Base-by-base conservation (phyloP, 2,113 vertebrate genomes). In the Edolisoma coerulescens region DNA sequence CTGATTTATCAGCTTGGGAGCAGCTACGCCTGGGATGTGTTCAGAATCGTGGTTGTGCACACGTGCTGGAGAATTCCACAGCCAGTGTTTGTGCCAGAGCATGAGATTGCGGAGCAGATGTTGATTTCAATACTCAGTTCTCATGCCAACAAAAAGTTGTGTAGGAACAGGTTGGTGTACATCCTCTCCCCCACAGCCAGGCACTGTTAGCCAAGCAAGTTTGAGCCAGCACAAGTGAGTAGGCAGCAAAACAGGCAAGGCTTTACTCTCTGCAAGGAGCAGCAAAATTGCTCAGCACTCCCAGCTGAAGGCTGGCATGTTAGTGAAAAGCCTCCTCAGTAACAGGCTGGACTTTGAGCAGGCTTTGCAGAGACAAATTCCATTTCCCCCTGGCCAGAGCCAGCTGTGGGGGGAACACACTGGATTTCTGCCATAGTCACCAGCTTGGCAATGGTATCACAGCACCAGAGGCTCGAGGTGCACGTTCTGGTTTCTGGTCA, bases 301-400 rank as follows among this genome's bases (percentile, higher is more conserved):
- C 24, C 5, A 10, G 57, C 49, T 73, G 44, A 82, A 71, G 82
- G 79, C 70, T 88, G 95, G 61, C 18, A 9, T 9, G 86, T 11
- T 33, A n/a, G 42, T 28, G 37, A 90, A 88, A 88, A 69, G 23
- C 90, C 45, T 86, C 53, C 91, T 67, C 57, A 27, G 57, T 4
- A 56, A 85, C 7, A 1, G 22, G 76, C 85, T 95, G 92, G 86
- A 95, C 96, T 92, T 95, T 77, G 88, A 86, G 92, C 92, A 59
- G 88, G 59, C 88, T 97, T 42, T 93, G 79, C 88, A 81, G 88
- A 93, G 71, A 61, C 59, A 90, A 88, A 93, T 84, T 90, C 88
- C 90, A 88, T 17, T 80, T 76, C 71, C 54, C 37, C 71, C 74
- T 61, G 61, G 74, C 54, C 3, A 1, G 45, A 80, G 50, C 8